phyloP scores from a whole-genome alignment of 2,113 vertebrate species.

The Colistium nudipinnis region DNA sequence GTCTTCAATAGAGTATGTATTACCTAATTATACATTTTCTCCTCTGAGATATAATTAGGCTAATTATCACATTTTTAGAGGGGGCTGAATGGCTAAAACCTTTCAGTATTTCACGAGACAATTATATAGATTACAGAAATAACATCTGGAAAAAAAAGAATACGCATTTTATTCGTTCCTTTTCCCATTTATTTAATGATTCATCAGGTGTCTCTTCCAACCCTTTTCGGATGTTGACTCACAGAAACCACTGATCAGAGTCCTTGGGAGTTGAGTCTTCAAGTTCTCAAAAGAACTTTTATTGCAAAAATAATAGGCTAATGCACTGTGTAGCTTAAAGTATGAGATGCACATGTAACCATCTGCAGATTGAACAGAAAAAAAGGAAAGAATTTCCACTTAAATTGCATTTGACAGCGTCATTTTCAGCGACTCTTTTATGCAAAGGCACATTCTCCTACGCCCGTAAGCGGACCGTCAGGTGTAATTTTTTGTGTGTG shows the following conservation, averaged over 20 bases:
- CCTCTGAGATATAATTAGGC: neutral
- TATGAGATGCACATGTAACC: neutral
- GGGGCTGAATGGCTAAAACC: neutral
- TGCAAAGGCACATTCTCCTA: constrained; percentile 28
- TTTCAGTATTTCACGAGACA: neutral
- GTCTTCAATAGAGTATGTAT: neutral
- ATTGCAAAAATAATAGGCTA: neutral
- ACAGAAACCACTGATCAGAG: neutral
- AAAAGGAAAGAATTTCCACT: constrained; percentile 2
- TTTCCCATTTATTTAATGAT: neutral
- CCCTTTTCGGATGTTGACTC: neutral
- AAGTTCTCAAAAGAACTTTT: neutral
- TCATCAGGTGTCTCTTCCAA: neutral
- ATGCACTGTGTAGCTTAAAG: neutral
- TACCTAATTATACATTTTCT: neutral
- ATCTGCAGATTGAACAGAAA: neutral
- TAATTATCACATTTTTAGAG: neutral
- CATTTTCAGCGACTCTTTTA: constrained; percentile 42
- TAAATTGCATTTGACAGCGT: constrained; percentile 42
- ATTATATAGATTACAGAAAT: neutral
- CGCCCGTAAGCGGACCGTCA: constrained; percentile 61
- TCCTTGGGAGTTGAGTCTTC: neutral
- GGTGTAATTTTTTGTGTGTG: constrained; percentile 64
- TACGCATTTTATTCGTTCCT: neutral
- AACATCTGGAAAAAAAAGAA: neutral